These are phyloP conservation scores for Lampropteryx suffumata DNA, from an alignment of 2,888 invertebrate genomes.

Conservation along the genomic window DNA sequence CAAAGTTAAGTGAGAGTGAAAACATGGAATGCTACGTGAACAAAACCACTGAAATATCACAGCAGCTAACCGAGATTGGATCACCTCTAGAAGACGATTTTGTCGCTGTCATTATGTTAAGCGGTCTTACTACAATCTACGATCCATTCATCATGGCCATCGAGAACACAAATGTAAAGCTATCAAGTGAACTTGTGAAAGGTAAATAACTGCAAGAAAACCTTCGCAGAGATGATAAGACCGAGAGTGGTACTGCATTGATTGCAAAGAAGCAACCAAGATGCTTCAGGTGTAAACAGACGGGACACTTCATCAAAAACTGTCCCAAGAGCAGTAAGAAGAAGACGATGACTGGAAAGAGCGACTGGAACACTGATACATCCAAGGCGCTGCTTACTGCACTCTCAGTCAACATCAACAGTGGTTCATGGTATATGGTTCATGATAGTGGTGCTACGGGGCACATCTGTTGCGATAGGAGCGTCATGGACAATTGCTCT, in stretches of 20 bases:
- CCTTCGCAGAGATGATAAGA: background rate
- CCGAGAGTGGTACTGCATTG: no score
- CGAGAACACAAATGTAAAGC: no score
- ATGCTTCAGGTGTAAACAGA: no score
- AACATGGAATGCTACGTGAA: background rate
- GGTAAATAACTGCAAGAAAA: background rate
- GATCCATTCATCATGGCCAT: background rate
- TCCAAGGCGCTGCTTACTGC: no score
- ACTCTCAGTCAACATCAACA: no score
- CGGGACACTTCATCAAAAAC: no score
- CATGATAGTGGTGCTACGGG: background rate
- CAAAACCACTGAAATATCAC: background rate
- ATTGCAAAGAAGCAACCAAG: no score
- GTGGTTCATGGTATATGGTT: background rate
- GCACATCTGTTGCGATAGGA: background rate
- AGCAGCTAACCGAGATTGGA: background rate
- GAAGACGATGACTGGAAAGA: no score
- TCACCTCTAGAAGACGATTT: no score
- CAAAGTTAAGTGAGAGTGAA: background rate
- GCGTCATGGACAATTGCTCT: background rate
- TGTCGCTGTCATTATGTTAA: background rate
- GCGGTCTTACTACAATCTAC: background rate
- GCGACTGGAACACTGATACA: no score
- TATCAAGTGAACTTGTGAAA: background rate
- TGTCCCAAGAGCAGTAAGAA: no score